A percentile compares a stretch with the other conserved stretches of the same genome.
phyloP scores from a whole-genome alignment of 2,797 vertebrate genomes.

The Parambassis ranga region DNA sequence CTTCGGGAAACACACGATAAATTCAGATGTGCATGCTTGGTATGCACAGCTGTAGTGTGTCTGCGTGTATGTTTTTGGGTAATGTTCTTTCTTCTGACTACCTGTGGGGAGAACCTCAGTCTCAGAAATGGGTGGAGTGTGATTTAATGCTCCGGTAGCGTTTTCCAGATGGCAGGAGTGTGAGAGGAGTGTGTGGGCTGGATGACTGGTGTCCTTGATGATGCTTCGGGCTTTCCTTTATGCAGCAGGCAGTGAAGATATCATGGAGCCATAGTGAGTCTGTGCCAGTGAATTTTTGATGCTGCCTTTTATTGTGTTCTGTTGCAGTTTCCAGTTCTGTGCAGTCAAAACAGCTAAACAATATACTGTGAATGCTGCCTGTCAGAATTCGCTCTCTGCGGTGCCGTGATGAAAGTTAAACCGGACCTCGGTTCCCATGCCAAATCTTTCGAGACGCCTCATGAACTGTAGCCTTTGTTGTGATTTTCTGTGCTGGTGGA shows the following conservation, averaged over 20 bases:
- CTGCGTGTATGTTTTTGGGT: constrained; percentile 11
- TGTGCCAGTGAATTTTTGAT: constrained; percentile 51
- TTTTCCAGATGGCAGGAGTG: constrained; percentile 67
- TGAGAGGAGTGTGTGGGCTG: constrained; percentile 62
- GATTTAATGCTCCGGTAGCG: constrained; percentile 64
- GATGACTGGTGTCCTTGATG: constrained; percentile 69
- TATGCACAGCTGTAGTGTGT: neutral
- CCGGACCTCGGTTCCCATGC: constrained; percentile 6
- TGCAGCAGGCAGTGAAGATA: constrained; percentile 65
- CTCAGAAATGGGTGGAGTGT: constrained; percentile 47
- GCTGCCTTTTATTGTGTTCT: constrained; percentile 31
- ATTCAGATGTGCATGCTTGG: neutral
- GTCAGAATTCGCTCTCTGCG: constrained; percentile 22
- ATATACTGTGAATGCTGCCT: constrained; percentile 19
- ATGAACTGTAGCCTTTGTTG: constrained; percentile 20
- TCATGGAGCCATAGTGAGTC: constrained; percentile 34
- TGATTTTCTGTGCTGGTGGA: constrained; percentile 22
- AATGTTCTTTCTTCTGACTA: constrained; percentile 58
- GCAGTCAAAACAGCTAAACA: constrained; percentile 30
- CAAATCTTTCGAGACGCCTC: constrained; percentile 24
- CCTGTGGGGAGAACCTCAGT: constrained; percentile 64
- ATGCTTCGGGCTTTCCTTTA: constrained; percentile 63
- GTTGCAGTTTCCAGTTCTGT: constrained; percentile 23
- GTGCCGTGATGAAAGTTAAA: constrained; percentile 26
- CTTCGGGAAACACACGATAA: constrained; percentile 15